A percentile compares a stretch with the other conserved stretches of the same genome.
Evolutionary conservation across 2,113 vertebrate species (phyloP).

Genomic region (Callocephalon fimbriatum): DNA sequence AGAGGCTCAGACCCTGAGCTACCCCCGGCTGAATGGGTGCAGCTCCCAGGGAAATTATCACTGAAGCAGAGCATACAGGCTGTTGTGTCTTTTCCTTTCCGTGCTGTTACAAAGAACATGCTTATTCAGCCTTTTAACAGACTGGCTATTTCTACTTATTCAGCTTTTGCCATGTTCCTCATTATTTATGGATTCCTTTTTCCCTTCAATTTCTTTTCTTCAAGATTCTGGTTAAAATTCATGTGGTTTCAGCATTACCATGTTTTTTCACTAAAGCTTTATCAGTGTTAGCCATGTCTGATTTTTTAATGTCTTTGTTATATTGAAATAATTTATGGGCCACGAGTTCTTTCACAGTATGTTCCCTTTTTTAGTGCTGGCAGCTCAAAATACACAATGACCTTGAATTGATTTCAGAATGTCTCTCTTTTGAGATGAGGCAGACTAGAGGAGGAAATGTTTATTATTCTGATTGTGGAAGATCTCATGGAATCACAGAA

Average conservation of each 20-base stretch:
- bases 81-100: slow-evolving; percentile 25
- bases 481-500: not conserved
- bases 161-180: slow-evolving; percentile 62
- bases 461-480: not conserved
- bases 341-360: not conserved
- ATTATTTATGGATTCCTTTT: slow-evolving; percentile 37
- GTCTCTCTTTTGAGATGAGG: not conserved
- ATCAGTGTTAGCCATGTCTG: not conserved
- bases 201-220: slow-evolving; percentile 27
- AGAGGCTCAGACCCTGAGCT: not conserved
- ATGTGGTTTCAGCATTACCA: not conserved
- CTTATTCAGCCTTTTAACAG: slow-evolving; percentile 54
- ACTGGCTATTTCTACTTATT: slow-evolving; percentile 39
- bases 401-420: accelerated
- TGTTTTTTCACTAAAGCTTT: not conserved
- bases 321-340: not conserved
- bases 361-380: not conserved
- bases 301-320: not conserved
- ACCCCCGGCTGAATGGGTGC: not conserved
- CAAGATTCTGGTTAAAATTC: slow-evolving; percentile 35
- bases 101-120: slow-evolving; percentile 19
- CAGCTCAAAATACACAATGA: not conserved
- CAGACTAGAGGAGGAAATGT: not conserved
- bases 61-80: slow-evolving; percentile 5
- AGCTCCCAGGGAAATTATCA: slow-evolving; percentile 9